Conservation (phyloP, 2,888 invertebrate species). For the Papilio elwesi region DNA sequence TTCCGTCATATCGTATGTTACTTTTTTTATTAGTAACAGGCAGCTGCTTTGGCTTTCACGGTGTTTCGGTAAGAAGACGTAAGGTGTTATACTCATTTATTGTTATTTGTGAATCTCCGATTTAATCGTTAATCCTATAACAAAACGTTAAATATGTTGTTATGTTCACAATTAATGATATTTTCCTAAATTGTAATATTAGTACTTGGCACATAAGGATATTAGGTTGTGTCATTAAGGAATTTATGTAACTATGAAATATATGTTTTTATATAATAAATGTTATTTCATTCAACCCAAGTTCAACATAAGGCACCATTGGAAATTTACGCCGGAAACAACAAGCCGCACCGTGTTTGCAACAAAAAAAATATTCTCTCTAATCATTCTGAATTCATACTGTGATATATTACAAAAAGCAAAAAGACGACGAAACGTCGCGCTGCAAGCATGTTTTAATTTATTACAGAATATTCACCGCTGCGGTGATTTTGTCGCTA, state of each 20-base stretch:
- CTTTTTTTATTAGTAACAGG: background rate
- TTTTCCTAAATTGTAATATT: constrained; percentile 14
- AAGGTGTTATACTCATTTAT: background rate
- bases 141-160: background rate
- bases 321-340: no score
- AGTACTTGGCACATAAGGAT: constrained; percentile 31
- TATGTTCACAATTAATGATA: background rate
- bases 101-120: constrained; percentile 8
- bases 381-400: no score
- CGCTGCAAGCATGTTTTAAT: no score
- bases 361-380: no score
- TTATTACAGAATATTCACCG: no score
- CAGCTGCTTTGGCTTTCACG: background rate
- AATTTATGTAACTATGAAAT: constrained; percentile 37
- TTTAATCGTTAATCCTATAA: background rate
- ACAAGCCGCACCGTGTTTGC: no score
- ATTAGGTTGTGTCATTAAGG: constrained; percentile 43
- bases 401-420: no score
- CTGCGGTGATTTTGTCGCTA: no score
- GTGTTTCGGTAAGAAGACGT: background rate
- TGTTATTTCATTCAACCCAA: background rate
- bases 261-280: constrained; percentile 38
- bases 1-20: background rate
- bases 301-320: background rate
- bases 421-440: no score